These are phyloP conservation scores for Phalacrocorax carbo DNA, from an alignment of 2,113 vertebrate genomes.

Conservation along the genomic window DNA sequence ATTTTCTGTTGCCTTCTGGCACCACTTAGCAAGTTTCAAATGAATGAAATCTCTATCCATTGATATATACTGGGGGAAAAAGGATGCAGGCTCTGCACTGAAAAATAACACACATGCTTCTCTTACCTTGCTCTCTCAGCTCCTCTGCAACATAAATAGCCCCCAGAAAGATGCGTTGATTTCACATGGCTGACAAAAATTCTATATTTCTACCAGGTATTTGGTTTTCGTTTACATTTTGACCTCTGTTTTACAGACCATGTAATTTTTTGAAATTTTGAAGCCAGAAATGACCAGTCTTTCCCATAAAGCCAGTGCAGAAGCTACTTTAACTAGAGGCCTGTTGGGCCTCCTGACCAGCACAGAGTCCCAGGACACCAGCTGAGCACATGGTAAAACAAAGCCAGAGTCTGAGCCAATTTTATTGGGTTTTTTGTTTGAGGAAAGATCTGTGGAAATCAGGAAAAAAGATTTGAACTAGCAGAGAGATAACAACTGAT, in stretches of 20 bases:
- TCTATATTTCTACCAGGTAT: neutral
- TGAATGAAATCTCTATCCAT: constrained; percentile 52
- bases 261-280: neutral
- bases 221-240: neutral
- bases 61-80: neutral
- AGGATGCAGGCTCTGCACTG: neutral
- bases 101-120: neutral
- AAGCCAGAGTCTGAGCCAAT: neutral
- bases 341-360: neutral
- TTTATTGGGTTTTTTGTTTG: neutral
- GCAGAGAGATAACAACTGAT: neutral
- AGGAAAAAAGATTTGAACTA: neutral
- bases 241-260: neutral
- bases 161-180: neutral
- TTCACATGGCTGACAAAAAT: neutral
- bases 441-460: neutral
- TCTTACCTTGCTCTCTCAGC: neutral
- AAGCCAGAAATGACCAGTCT: neutral
- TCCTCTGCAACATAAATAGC: neutral
- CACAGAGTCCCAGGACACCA: neutral
- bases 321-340: neutral
- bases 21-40: neutral
- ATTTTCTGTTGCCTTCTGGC: constrained; percentile 42
- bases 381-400: neutral
- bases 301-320: neutral